Evolutionary conservation across 2,888 invertebrate species (phyloP).

Genomic region (Morpho deidamia): DNA sequence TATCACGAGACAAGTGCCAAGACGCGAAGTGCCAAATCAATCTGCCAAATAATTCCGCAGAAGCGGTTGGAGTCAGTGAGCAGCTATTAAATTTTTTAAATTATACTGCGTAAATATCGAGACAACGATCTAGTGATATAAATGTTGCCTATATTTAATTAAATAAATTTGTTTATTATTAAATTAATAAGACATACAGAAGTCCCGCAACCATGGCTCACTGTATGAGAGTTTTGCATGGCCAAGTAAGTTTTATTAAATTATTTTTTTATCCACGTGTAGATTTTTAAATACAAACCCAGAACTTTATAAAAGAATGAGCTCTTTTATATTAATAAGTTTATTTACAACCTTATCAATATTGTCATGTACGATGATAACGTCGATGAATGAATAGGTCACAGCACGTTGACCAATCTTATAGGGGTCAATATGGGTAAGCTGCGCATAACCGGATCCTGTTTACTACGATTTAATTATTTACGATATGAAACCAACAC

Average conservation of each 20-base stretch:
- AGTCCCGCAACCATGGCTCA: constrained; percentile 83
- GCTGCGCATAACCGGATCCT: constrained; percentile 8
- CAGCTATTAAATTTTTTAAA: constrained; percentile 24
- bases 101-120: constrained; percentile 35
- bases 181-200: constrained; percentile 41
- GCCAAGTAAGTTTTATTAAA: constrained; percentile 78
- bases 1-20: constrained; percentile 23
- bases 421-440: constrained; percentile 22
- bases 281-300: constrained; percentile 18
- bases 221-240: constrained; percentile 87
- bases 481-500: not conserved
- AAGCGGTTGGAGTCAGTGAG: constrained; percentile 36
- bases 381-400: constrained; percentile 48
- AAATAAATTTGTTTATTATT: constrained; percentile 37
- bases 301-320: constrained; percentile 9
- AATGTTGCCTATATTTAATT: constrained; percentile 59
- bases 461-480: constrained; percentile 4
- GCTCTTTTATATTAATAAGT: constrained; percentile 25
- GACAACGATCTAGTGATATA: constrained; percentile 41
- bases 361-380: constrained; percentile 30
- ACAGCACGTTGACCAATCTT: constrained; percentile 43
- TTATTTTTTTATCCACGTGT: constrained; percentile 38
- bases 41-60: constrained; percentile 36
- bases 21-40: constrained; percentile 17
- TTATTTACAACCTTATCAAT: constrained; percentile 55